Conservation (phyloP, 2,888 invertebrate genomes). For the Rosalia funebris region DNA sequence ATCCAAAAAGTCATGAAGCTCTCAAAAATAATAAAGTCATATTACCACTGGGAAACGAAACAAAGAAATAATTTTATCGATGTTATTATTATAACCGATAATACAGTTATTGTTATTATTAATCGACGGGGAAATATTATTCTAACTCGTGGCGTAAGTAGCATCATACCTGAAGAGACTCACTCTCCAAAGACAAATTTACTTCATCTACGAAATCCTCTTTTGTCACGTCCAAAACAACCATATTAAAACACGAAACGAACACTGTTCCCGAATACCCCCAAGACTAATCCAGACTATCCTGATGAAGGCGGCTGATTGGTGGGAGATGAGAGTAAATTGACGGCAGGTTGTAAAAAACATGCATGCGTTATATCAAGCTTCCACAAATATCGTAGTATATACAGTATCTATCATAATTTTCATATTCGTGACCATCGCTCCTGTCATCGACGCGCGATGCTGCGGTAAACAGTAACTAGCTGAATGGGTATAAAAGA, state of each 20-base stretch:
- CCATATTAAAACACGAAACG: conserved; percentile 20
- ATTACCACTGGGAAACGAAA: too few species aligned
- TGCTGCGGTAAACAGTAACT: too few species aligned
- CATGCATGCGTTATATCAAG: conserved; percentile 18
- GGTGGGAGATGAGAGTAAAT: conserved; percentile 33
- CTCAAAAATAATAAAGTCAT: too few species aligned
- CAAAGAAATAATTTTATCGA: too few species aligned
- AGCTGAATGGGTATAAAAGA: too few species aligned
- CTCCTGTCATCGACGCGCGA: neutral
- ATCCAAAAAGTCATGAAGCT: too few species aligned
- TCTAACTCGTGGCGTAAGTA: too few species aligned
- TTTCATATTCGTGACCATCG: neutral
- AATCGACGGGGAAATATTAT: too few species aligned
- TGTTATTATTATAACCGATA: too few species aligned
- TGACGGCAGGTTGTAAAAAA: conserved; percentile 16
- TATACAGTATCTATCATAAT: neutral
- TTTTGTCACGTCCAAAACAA: conserved; percentile 18
- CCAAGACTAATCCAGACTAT: conserved; percentile 28
- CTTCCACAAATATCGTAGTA: conserved; percentile 6
- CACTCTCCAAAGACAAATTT: conserved; percentile 13
- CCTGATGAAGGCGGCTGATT: conserved; percentile 36
- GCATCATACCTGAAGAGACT: conserved; percentile 15
- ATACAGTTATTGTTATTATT: too few species aligned
- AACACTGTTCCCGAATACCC: conserved; percentile 13
- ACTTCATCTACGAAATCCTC: conserved; percentile 15